phyloP scores from a whole-genome alignment of 1,140 invertebrate species.

The Vanessa tameamea region DNA sequence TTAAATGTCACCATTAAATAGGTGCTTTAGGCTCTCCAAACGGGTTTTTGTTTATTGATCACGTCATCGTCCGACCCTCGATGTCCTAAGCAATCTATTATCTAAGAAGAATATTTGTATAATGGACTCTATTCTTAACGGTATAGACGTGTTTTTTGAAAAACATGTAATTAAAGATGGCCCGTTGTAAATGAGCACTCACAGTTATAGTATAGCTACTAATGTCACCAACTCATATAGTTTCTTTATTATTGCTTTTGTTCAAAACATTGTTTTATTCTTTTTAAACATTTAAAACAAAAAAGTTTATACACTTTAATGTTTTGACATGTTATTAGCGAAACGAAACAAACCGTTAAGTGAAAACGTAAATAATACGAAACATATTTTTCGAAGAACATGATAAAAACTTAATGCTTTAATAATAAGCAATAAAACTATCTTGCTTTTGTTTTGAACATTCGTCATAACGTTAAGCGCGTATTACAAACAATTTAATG shows the following conservation, averaged over 20 bases:
- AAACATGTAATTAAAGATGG: constrained; percentile 33
- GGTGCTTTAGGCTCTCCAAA: constrained; percentile 31
- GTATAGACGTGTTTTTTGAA: constrained; percentile 38
- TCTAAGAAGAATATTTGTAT: constrained; percentile 37
- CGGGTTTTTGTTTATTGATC: constrained; percentile 60
- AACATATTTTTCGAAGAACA: no score
- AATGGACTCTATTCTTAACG: constrained; percentile 31
- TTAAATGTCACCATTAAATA: constrained; percentile 31
- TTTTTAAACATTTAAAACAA: neutral
- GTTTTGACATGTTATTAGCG: no score
- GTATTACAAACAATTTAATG: no score
- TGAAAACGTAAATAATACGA: no score
- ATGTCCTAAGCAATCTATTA: constrained; percentile 46
- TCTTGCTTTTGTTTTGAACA: no score
- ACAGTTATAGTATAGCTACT: constrained; percentile 59
- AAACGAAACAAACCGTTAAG: no score
- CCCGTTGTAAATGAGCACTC: constrained; percentile 57
- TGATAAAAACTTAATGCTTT: no score
- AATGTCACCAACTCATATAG: constrained; percentile 65
- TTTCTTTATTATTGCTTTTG: constrained; percentile 12
- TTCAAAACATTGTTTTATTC: neutral
- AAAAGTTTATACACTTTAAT: no score
- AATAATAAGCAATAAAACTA: no score
- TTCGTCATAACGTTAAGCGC: no score
- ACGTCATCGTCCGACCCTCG: constrained; percentile 62